phyloP scores from a whole-genome alignment of 2,888 invertebrate genomes.

The Drosophila yooni region DNA sequence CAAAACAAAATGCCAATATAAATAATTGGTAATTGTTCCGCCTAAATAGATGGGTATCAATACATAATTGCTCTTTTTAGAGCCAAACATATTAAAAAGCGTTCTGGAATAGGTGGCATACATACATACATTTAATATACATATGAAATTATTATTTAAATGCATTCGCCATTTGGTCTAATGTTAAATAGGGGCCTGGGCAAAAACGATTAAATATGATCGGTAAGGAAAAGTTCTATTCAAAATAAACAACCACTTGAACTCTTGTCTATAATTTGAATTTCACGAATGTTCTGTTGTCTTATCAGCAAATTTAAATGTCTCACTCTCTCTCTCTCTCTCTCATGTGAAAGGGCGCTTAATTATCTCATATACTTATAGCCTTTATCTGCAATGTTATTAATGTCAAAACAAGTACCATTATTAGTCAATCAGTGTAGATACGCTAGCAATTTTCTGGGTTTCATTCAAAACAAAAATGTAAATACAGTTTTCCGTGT shows the following conservation, averaged over 20 bases:
- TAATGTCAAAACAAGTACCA: neutral
- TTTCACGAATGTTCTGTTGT: neutral
- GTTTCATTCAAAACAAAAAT: neutral
- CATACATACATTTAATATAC: neutral
- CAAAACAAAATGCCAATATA: constrained; percentile 11
- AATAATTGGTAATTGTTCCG: constrained; percentile 39
- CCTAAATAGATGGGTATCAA: constrained; percentile 25
- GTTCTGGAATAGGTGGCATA: neutral
- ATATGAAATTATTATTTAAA: neutral
- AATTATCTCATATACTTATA: constrained; percentile 13
- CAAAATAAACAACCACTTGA: neutral
- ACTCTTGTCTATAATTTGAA: constrained; percentile 6
- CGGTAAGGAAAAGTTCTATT: constrained; percentile 1
- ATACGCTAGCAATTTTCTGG: neutral
- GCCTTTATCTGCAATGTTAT: constrained; percentile 50
- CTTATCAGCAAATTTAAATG: neutral
- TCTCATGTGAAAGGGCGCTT: constrained; percentile 1
- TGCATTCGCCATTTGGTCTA: constrained; percentile 12
- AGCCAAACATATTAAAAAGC: constrained; percentile 36
- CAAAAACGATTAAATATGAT: constrained; percentile 7
- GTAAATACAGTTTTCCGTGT: neutral
- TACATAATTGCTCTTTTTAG: constrained; percentile 29
- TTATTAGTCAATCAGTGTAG: neutral
- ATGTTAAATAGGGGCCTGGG: neutral
- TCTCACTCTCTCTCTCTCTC: neutral